These are phyloP conservation scores for Oxyruncus cristatus DNA, from an alignment of 2,113 vertebrate species.

Conservation along the genomic window DNA sequence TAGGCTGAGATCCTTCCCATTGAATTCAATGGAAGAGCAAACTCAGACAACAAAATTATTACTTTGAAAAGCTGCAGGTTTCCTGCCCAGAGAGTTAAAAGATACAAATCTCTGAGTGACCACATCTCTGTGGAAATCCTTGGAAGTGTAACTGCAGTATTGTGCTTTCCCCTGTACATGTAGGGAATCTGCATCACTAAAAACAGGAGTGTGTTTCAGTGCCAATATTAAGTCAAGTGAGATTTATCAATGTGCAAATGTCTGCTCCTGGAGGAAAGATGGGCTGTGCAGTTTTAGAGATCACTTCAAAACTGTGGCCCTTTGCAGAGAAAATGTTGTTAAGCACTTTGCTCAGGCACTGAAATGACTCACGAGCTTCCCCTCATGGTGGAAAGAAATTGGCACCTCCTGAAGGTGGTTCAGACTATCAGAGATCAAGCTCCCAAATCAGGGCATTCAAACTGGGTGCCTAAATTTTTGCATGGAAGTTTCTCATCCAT, in stretches of 20 bases:
- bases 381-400: neutral
- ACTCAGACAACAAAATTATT: neutral
- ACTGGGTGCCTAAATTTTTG: neutral
- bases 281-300: neutral
- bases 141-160: neutral
- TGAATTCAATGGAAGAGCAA: neutral
- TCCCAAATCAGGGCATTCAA: neutral
- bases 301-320: neutral
- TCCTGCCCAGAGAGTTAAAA: neutral
- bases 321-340: neutral
- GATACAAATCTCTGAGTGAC: neutral
- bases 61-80: neutral
- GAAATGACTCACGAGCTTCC: neutral
- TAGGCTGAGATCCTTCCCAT: neutral
- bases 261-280: neutral
- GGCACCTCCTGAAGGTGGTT: neutral
- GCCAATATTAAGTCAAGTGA: neutral
- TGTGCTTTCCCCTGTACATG: accelerated
- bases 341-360: neutral
- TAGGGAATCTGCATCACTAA: neutral
- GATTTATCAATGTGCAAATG: neutral
- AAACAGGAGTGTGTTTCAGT: neutral
- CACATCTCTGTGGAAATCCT: neutral
- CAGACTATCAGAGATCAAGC: neutral
- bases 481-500: neutral